phyloP scores from a whole-genome alignment of 2,888 invertebrate genomes.

The Drosophila barbarae region DNA sequence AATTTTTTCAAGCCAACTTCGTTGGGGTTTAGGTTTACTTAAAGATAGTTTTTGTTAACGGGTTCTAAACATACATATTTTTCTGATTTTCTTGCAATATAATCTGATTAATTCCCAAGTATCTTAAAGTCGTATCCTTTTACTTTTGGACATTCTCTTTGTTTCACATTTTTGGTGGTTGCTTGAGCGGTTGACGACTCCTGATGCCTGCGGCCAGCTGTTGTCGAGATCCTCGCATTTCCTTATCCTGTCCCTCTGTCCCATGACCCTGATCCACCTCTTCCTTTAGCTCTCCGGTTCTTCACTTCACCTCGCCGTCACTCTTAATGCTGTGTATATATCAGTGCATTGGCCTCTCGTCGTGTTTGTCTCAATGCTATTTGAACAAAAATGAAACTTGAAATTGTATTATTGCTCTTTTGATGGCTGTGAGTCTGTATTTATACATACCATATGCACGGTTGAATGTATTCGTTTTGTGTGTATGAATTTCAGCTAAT shows the following conservation, averaged over 20 bases:
- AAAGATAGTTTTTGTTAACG: background rate
- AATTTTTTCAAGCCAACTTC: background rate
- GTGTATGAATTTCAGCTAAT: constrained; percentile 47
- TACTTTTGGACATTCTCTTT: constrained; percentile 2
- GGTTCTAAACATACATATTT: no score
- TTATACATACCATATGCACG: constrained; percentile 16
- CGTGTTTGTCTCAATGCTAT: constrained; percentile 66
- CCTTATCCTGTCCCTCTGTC: constrained; percentile 19
- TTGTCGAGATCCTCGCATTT: constrained; percentile 43
- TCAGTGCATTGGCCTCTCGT: constrained; percentile 69
- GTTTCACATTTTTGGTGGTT: constrained; percentile 55
- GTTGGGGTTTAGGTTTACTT: background rate
- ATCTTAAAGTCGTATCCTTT: constrained; percentile 8
- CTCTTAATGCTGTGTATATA: constrained; percentile 15
- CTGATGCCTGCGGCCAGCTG: constrained; percentile 64
- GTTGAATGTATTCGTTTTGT: constrained; percentile 22
- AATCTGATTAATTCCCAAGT: background rate
- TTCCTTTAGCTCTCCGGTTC: constrained; percentile 1
- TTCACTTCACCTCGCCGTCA: constrained; percentile 6
- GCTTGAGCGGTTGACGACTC: constrained; percentile 45
- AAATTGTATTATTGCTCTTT: constrained; percentile 57
- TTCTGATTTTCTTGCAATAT: background rate
- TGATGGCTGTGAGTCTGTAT: constrained; percentile 32
- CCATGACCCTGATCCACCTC: constrained; percentile 19
- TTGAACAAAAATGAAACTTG: constrained; percentile 67